Conservation (phyloP, 2,888 invertebrate genomes). For the Copidosoma aretas region DNA sequence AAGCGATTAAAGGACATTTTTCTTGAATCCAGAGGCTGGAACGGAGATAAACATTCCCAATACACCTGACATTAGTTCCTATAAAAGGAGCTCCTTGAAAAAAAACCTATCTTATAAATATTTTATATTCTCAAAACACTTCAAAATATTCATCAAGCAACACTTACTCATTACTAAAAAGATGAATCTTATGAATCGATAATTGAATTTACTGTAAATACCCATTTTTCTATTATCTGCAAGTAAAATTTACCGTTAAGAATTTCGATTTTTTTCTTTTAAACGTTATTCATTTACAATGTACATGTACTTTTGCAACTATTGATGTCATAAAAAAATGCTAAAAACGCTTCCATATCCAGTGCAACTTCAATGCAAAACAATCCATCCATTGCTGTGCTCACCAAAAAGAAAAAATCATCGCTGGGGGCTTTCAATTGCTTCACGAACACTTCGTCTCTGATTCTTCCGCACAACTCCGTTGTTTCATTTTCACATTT, state of each 20-base stretch:
- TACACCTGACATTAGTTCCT: slow-evolving; percentile 42
- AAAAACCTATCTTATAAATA: background rate
- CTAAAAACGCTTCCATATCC: slow-evolving; percentile 66
- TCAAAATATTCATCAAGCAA: background rate
- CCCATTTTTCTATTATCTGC: slow-evolving; percentile 45
- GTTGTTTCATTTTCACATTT: slow-evolving; percentile 69
- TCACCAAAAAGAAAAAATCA: slow-evolving; percentile 69
- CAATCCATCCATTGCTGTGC: slow-evolving; percentile 70
- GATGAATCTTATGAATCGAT: slow-evolving; percentile 27
- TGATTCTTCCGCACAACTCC: slow-evolving; percentile 64
- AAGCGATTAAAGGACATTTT: slow-evolving; percentile 43
- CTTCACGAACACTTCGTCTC: slow-evolving; percentile 68
- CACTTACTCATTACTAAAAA: slow-evolving; percentile 45
- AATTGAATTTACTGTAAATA: slow-evolving; percentile 42
- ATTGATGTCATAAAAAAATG: slow-evolving; percentile 50
- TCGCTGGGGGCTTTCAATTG: slow-evolving; percentile 67
- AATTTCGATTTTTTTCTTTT: no score
- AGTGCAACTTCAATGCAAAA: slow-evolving; percentile 70
- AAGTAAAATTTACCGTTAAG: slow-evolving; percentile 7
- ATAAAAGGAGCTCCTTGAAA: slow-evolving; percentile 34
- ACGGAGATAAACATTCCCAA: slow-evolving; percentile 38
- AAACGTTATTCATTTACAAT: no score
- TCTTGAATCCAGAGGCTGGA: slow-evolving; percentile 38
- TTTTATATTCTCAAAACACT: background rate
- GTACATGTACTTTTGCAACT: slow-evolving; percentile 21